Evolutionary conservation across 2,113 vertebrate species (phyloP), one percentile per base, ranked within the genome.

Genomic region (Bambusicola thoracicus): DNA sequence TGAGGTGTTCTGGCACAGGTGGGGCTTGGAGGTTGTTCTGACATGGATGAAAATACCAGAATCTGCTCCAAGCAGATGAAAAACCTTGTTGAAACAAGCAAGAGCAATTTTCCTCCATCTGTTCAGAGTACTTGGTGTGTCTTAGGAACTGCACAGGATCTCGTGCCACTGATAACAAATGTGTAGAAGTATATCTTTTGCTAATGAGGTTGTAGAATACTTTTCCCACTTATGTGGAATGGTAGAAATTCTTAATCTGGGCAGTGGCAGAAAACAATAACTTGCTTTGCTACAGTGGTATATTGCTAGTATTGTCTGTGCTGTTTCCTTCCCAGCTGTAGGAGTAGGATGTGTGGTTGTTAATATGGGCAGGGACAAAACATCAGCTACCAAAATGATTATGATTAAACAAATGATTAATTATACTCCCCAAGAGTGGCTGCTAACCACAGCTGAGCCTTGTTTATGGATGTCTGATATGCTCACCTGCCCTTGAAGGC

Each of bases 1-100:
- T 2, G 89, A 87, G 85, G 49, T 91, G 85, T 63, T 96, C 72
- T 65, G 36, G 34, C 53, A 13, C 68, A 87, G 85, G 76, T 88
- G 87, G 62, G 70, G 94, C 85, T 74, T 16, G 4, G 62, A 89
- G 14, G 44, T 75, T 94, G 76, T 69, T 87, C 66, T 85, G 89
- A 67, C 85, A 53, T 85, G 16, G 61, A 17, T 21, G 49, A 86
- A 89, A 95, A 95, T 65, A 68, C 0, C 10, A 85, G 89, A 90
- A 84, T 93, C 94, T 90, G 58, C 92, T 96, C 34, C 80, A 59
- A 94, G 94, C 91, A 88, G 88, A 79, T 81, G 85, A 41, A 70
- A 91, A 85, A 22, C 38, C 49, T 81, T 90, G 92, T 69, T 93
- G 91, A 95, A 96, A 95, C 82, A 95, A 84, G 92, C 48, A 90